These are phyloP conservation scores for Cacatua alba DNA, from an alignment of 2,113 vertebrate genomes.

Conservation along the genomic window DNA sequence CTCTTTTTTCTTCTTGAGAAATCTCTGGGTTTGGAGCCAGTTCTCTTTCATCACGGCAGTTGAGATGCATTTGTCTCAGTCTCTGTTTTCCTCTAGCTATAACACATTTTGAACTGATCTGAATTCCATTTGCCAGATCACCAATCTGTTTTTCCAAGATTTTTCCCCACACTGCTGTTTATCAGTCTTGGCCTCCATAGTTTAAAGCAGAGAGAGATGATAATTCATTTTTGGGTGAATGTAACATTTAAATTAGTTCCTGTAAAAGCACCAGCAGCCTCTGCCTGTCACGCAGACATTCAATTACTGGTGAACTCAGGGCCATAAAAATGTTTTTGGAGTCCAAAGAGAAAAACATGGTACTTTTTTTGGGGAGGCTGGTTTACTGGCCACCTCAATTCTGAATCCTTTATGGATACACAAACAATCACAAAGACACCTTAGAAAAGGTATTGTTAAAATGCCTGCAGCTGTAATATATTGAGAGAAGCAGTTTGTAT, in stretches of 20 bases:
- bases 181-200: background rate
- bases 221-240: background rate
- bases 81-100: background rate
- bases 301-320: background rate
- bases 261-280: background rate
- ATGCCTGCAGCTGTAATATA: background rate
- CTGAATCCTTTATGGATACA: background rate
- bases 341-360: background rate
- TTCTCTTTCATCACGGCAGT: conserved; percentile 10
- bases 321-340: background rate
- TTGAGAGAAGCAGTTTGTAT: background rate
- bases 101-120: background rate
- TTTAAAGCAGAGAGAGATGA: background rate
- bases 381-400: background rate
- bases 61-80: conserved; percentile 15
- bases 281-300: background rate
- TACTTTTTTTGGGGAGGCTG: background rate
- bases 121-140: background rate
- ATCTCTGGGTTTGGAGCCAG: conserved; percentile 29
- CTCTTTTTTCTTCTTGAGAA: conserved; percentile 13
- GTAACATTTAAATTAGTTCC: background rate
- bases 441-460: background rate
- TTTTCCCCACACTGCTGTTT: background rate
- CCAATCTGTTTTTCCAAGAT: conserved; percentile 17
- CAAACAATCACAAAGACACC: background rate